Conservation (phyloP, 2,113 vertebrate species). For the Microcebus griseorufus region DNA sequence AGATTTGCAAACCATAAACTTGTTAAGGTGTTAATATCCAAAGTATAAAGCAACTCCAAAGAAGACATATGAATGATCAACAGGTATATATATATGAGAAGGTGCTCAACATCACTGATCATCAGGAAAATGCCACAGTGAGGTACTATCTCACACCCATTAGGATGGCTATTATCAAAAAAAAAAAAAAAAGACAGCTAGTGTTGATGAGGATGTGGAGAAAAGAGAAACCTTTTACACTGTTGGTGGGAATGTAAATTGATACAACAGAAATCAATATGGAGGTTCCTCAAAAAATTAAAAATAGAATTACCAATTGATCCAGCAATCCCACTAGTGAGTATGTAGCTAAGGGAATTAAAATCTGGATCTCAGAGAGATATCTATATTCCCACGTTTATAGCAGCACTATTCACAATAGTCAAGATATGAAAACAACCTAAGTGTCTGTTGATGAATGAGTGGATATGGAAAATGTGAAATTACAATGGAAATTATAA, state of each 20-base stretch:
- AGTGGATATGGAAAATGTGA: not conserved
- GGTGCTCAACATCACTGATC: not conserved
- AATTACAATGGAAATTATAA: not conserved
- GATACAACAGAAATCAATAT: not conserved
- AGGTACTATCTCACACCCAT: not conserved
- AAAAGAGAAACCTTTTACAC: not conserved
- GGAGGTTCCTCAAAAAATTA: not conserved
- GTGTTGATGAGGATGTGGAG: not conserved
- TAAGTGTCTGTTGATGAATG: not conserved
- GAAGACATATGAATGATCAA: not conserved
- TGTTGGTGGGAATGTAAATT: not conserved
- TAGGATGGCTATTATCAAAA: not conserved
- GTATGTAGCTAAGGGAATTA: not conserved
- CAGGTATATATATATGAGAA: not conserved
- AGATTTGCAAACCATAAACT: not conserved
- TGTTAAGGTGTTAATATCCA: not conserved
- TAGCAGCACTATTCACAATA: not conserved
- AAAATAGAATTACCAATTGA: not conserved
- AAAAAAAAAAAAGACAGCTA: not conserved
- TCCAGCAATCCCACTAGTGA: not conserved
- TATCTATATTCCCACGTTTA: not conserved
- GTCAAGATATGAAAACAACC: not conserved
- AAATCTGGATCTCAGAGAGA: not conserved
- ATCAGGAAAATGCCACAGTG: not conserved
- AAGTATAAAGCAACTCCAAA: not conserved